Percentiles rank a stretch among this genome's conserved stretches.
These are phyloP conservation scores for Perithous albicinctus DNA, from an alignment of 2,888 invertebrate genomes.

Conservation along the genomic window DNA sequence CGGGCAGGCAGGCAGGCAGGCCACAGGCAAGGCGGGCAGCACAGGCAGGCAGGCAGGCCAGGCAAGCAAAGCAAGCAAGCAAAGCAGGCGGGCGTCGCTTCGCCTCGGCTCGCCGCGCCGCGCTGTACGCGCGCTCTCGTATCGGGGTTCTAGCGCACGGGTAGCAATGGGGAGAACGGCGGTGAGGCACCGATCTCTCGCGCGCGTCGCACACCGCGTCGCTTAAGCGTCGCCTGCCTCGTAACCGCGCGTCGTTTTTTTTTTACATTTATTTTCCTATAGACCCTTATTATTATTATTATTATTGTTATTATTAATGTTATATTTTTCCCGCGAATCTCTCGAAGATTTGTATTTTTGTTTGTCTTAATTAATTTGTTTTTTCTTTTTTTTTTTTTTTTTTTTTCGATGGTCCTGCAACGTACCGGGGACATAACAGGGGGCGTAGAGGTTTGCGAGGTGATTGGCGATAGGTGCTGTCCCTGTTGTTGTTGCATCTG, in stretches of 20 bases:
- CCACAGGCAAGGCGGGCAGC: slow-evolving; percentile 35
- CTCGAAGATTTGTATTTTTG: too few species aligned
- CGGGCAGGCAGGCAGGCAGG: slow-evolving; percentile 48
- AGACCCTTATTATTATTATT: not conserved
- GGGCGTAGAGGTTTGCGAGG: slow-evolving; percentile 83
- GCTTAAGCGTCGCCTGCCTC: slow-evolving; percentile 55
- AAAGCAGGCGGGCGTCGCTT: slow-evolving; percentile 58
- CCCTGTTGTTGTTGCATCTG: slow-evolving; percentile 86
- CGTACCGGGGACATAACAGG: slow-evolving; percentile 84
- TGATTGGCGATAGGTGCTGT: slow-evolving; percentile 82
- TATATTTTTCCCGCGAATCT: slow-evolving; percentile 6
- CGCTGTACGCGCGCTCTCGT: slow-evolving; percentile 64
- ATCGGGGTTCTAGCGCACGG: slow-evolving; percentile 53
- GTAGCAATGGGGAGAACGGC: slow-evolving; percentile 43
- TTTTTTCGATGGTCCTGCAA: slow-evolving; percentile 66
- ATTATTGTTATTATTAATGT: not conserved
- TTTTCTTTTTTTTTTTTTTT: slow-evolving; percentile 33
- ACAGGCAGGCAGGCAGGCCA: slow-evolving; percentile 52
- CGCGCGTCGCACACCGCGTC: slow-evolving; percentile 51
- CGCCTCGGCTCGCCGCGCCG: slow-evolving; percentile 59
- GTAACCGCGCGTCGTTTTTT: slow-evolving; percentile 52
- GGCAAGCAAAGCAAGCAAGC: slow-evolving; percentile 36
- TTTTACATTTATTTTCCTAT: slow-evolving; percentile 3
- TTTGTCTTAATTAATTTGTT: too few species aligned
- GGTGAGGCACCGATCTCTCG: slow-evolving; percentile 37